Evolutionary conservation across 2,797 vertebrate genomes (phyloP), one percentile per base, ranked within the genome.

Genomic region (Menidia menidia): DNA sequence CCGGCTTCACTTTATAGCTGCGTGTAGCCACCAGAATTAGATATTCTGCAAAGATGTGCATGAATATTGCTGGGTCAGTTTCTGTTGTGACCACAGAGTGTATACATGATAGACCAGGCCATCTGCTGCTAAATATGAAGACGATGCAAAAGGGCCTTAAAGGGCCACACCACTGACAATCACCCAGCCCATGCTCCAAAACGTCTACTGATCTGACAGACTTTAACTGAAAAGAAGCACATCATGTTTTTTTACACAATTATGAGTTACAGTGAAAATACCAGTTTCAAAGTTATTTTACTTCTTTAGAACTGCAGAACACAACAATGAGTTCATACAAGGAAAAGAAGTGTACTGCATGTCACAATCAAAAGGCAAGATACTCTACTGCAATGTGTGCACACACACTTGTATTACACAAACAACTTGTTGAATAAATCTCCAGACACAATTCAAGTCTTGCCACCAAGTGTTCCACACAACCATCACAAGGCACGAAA

Each of bases 331-430:
- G 51, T 44, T 71, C 42, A 69, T 31, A 48, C 41, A 77, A 47
- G 44, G 75, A 60, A 18, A 25, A 68, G 19, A 62, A 44, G 48
- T 61, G 48, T 75, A 69, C 69, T 65, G 39, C 18, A 32, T 54
- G 67, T 75, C 71, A 75, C 30, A 78, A 56, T 78, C 44, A 77
- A 72, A 66, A 64, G 53, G 81, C 13, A 68, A 75, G 32, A 42
- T 15, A 15, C 30, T 51, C 16, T 14, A 52, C 30, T 25, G 25
- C 25, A 31, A 52, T 14, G 50, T 18, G 50, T 31, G 50, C 12
- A 25, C 39, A 19, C n/a, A 18, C 30, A 31, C 33, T 31, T 53
- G 30, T 15, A 41, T 30, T 41, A 44, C 9, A 70, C 30, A 52
- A 64, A 70, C 30, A 52, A 64, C 56, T 55, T n/a, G 7, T 44